Evolutionary conservation across 2,888 invertebrate genomes (phyloP).

Genomic region (Elmis aenea): DNA sequence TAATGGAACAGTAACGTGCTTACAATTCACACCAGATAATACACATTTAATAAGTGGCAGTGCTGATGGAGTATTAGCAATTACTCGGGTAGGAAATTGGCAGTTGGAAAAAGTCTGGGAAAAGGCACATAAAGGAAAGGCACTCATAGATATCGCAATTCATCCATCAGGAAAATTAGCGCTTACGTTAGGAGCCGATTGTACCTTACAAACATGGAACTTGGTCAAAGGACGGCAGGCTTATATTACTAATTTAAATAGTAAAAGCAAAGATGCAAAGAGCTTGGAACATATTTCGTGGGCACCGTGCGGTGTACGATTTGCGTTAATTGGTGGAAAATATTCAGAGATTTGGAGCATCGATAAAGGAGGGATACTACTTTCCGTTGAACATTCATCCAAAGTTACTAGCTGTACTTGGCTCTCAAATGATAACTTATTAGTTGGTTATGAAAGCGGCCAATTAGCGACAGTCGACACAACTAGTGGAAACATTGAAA

Average conservation of each 20-base stretch:
- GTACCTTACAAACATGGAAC: constrained; percentile 87
- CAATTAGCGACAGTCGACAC: constrained; percentile 57
- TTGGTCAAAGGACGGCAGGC: constrained; percentile 86
- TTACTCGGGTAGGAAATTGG: constrained; percentile 82
- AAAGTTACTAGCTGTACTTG: constrained; percentile 70
- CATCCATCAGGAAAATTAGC: constrained; percentile 89
- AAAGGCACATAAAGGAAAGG: constrained; percentile 75
- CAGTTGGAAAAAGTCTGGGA: constrained; percentile 76
- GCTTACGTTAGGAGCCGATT: constrained; percentile 79
- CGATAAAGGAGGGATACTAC: constrained; percentile 64
- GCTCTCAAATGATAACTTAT: constrained; percentile 57
- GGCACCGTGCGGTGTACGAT: constrained; percentile 72
- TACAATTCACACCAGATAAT: constrained; percentile 71
- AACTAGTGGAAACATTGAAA: constrained; percentile 48
- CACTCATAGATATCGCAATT: constrained; percentile 70
- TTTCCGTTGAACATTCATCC: constrained; percentile 60
- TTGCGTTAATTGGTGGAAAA: constrained; percentile 68
- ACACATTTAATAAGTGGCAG: constrained; percentile 80
- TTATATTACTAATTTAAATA: constrained; percentile 80
- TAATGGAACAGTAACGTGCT: constrained; percentile 72
- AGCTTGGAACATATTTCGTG: constrained; percentile 50
- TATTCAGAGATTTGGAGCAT: constrained; percentile 77
- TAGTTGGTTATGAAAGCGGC: constrained; percentile 73
- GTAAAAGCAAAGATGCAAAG: constrained; percentile 52
- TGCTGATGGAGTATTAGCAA: constrained; percentile 77